Evolutionary conservation across 2,797 vertebrate species (phyloP), one percentile per base, ranked within the genome.

Genomic region (Acanthopagrus latus): DNA sequence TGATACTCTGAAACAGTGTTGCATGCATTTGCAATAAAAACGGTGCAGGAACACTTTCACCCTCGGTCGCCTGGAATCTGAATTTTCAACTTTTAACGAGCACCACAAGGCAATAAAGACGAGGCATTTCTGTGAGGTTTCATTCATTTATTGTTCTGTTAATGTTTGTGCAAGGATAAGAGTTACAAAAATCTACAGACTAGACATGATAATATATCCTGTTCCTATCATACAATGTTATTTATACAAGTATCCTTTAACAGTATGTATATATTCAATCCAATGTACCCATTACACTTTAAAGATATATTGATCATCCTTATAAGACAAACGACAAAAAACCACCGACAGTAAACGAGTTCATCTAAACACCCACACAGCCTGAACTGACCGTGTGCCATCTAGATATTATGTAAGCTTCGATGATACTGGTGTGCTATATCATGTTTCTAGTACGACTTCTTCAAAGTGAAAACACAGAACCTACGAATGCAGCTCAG

Each of bases 121-220:
- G 3, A 84, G 18, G 79, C 44, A 58, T 70, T 47, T 67, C 10
- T 12, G 44, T 69, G 59, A 89, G 43, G 68, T 91, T 91, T 91
- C 66, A 87, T 73, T 23, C 51, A 85, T 93, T 92, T 93, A 94
- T 92, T 95, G 78, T 90, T 90, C 84, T 78, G 89, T 91, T 91
- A 93, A 90, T 90, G 68, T 88, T 86, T 94, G 94, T 93, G 91
- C 93, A 92, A 93, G 89, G 91, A 90, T 92, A 92, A 83, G 86
- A 90, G 91, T 93, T 92, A 94, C 89, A 93, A 95, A 94, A 93
- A 90, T 90, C 90, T 91, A 92, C 90, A 88, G 71, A 90, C 91
- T 92, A 93, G 76, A 91, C 86, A 94, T 91, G 88, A 94, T 91
- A 93, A 91, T 94, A 93, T 94, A 91, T 93, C 91, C 91, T 87